phyloP scores from a whole-genome alignment of 2,113 vertebrate species.

The Melanerpes formicivorus region DNA sequence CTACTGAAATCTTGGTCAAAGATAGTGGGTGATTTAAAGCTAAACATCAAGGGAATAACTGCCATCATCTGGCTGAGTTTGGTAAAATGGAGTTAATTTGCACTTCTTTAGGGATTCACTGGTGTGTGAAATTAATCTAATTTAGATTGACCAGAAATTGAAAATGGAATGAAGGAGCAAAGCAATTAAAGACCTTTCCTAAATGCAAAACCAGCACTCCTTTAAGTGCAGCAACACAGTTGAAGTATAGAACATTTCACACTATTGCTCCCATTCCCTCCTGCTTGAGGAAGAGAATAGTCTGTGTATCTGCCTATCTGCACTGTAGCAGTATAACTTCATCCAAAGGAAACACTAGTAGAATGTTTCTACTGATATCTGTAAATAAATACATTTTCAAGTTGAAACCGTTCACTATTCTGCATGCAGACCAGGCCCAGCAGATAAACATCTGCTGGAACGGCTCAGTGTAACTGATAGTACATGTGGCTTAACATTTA shows the following conservation, averaged over 20 bases:
- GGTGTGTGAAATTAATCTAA: conserved; percentile 53
- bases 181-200: conserved; percentile 21
- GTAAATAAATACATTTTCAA: neutral
- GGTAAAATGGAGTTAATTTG: conserved; percentile 58
- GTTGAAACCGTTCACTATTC: neutral
- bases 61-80: conserved; percentile 44
- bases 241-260: neutral
- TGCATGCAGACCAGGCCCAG: neutral
- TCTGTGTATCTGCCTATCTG: neutral
- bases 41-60: conserved; percentile 27
- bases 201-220: neutral
- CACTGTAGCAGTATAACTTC: neutral
- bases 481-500: conserved; percentile 48
- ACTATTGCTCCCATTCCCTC: neutral
- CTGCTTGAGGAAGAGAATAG: neutral
- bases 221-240: neutral
- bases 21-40: neutral
- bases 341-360: neutral
- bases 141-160: conserved; percentile 37
- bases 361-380: neutral
- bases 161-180: conserved; percentile 38
- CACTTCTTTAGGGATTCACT: conserved; percentile 40
- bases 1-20: conserved; percentile 17
- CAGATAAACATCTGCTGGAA: conserved; percentile 44
- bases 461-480: neutral